These are phyloP conservation scores for Agriopis aurantiaria DNA, from an alignment of 2,888 invertebrate species.

Conservation along the genomic window DNA sequence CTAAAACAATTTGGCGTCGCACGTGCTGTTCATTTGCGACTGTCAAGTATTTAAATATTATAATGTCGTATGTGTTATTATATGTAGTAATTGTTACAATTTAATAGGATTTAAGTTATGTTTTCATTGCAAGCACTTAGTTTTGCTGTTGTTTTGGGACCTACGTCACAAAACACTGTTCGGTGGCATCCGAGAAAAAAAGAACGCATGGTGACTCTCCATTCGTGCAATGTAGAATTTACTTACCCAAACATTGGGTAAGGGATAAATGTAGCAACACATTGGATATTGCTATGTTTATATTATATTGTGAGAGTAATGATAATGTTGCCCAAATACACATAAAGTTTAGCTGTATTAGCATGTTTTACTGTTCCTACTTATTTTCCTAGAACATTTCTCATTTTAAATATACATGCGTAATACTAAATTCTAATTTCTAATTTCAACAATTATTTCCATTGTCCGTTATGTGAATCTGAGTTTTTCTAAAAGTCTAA, in stretches of 20 bases:
- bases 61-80: too few relatives aligned
- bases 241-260: conserved; percentile 34
- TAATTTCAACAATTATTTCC: too few relatives aligned
- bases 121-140: too few relatives aligned
- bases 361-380: conserved; percentile 8
- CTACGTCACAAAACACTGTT: neutral
- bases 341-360: conserved; percentile 10
- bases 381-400: neutral
- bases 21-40: too few relatives aligned
- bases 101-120: too few relatives aligned
- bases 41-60: too few relatives aligned
- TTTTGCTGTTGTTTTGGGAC: neutral
- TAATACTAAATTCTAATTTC: too few relatives aligned
- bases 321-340: conserved; percentile 17
- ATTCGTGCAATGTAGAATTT: conserved; percentile 31
- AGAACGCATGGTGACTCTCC: conserved; percentile 3
- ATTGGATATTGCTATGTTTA: conserved; percentile 17
- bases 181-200: neutral
- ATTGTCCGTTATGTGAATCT: too few relatives aligned
- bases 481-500: too few relatives aligned
- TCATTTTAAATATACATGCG: too few relatives aligned
- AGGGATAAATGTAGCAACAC: conserved; percentile 34
- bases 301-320: conserved; percentile 13
- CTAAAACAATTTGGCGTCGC: too few relatives aligned
- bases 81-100: too few relatives aligned